These are phyloP conservation scores for Danio jaintianensis DNA, from an alignment of 2,797 vertebrate species.

Conservation along the genomic window DNA sequence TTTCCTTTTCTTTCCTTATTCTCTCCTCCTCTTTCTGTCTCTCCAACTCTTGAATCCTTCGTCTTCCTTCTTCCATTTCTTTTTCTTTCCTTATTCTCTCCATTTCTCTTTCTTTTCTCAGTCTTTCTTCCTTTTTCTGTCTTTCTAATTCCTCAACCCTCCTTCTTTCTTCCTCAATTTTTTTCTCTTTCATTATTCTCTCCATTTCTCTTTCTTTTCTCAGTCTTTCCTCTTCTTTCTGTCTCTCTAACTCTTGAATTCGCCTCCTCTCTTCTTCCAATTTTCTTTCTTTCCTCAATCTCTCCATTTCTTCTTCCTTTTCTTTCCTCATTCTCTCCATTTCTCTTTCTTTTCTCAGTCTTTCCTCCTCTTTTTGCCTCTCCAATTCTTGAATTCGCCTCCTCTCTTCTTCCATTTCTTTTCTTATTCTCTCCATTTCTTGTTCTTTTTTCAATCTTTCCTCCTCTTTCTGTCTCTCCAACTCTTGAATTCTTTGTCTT, in stretches of 20 bases:
- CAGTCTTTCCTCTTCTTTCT: background rate
- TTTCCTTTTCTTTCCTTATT: background rate
- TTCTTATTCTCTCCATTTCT: background rate
- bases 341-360: background rate
- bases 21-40: constrained; percentile 1
- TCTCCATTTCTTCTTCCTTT: too few relatives aligned
- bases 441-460: background rate
- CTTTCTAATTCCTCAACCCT: constrained; percentile 9
- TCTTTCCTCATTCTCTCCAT: background rate
- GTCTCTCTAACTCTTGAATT: too few relatives aligned
- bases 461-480: constrained; percentile 30
- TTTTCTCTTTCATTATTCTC: too few relatives aligned
- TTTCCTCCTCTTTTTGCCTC: constrained; percentile 34
- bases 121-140: background rate
- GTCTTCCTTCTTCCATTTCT: constrained; percentile 20
- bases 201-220: background rate
- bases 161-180: background rate
- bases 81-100: background rate
- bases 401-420: background rate
- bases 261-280: background rate
- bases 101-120: background rate
- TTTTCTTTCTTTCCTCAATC: background rate
- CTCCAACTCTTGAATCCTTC: constrained; percentile 4
- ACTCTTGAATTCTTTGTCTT: background rate
- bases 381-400: background rate